Evolutionary conservation across 92 coral and sea anemone species (phyloP).

Genomic region (Porites evermanni): DNA sequence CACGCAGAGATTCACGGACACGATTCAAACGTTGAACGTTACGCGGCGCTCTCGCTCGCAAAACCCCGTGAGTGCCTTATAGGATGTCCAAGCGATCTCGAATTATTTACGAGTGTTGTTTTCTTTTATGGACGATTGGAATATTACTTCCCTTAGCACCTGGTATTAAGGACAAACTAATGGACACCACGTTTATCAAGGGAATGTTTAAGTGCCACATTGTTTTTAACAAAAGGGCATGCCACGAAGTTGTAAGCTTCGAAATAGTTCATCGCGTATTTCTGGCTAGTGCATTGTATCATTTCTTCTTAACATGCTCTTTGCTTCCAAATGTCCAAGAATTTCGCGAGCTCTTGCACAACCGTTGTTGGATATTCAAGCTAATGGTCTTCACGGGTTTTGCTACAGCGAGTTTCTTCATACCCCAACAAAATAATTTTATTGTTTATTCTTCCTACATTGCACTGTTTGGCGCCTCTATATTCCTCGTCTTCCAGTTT

Average conservation of each 20-base stretch:
- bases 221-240: slow-evolving; percentile 23
- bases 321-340: slow-evolving; percentile 19
- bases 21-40: neutral
- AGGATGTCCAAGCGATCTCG: slow-evolving; percentile 23
- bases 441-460: slow-evolving; percentile 30
- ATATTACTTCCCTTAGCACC: slow-evolving; percentile 12
- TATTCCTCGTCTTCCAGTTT: slow-evolving; percentile 52
- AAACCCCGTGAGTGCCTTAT: neutral
- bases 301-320: slow-evolving; percentile 32
- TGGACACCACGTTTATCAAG: slow-evolving; percentile 6
- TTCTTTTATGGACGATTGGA: slow-evolving; percentile 41
- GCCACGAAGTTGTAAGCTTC: slow-evolving; percentile 36
- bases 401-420: slow-evolving; percentile 32
- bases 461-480: slow-evolving; percentile 35
- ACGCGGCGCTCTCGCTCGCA: neutral
- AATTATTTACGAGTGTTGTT: slow-evolving; percentile 10
- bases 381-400: neutral
- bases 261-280: slow-evolving; percentile 48
- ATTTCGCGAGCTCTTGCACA: slow-evolving; percentile 42
- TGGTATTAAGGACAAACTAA: slow-evolving; percentile 24
- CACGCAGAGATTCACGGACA: neutral
- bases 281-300: slow-evolving; percentile 39
- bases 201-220: slow-evolving; percentile 31
- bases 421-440: slow-evolving; percentile 50
- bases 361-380: slow-evolving; percentile 51